These are phyloP conservation scores for Lycocerus yunnanus DNA, from an alignment of 2,888 invertebrate genomes.

Conservation along the genomic window DNA sequence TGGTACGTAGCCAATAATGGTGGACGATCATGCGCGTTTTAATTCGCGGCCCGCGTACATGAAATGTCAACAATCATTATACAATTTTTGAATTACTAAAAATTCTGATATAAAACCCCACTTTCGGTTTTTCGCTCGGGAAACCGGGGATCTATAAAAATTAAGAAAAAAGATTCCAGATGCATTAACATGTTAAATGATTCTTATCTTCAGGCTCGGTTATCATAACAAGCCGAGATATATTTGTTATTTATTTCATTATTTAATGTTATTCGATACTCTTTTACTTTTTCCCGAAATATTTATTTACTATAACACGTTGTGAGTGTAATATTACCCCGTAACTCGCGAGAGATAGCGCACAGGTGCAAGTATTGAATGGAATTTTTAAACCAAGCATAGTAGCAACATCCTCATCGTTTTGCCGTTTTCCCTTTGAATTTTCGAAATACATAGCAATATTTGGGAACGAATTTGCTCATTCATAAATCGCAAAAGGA, in stretches of 20 bases:
- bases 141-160: too few species aligned
- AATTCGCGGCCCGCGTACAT: conserved; percentile 21
- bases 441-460: too few species aligned
- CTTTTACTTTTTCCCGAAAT: background rate
- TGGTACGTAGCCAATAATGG: conserved; percentile 44
- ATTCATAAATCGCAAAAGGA: background rate
- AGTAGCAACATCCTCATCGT: background rate
- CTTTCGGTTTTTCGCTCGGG: background rate
- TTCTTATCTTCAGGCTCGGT: background rate
- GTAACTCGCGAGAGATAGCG: background rate
- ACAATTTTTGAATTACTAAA: conserved; percentile 16
- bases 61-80: conserved; percentile 35
- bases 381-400: background rate
- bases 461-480: background rate
- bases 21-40: conserved; percentile 44
- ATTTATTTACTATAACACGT: background rate
- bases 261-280: background rate
- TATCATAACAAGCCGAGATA: background rate
- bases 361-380: background rate
- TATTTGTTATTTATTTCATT: background rate
- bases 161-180: too few species aligned
- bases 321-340: background rate
- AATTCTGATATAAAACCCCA: background rate
- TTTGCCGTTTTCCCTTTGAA: too few species aligned
- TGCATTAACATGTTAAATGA: background rate